Evolutionary conservation across 2,797 vertebrate species (phyloP).

Genomic region (Poecilia gillii): DNA sequence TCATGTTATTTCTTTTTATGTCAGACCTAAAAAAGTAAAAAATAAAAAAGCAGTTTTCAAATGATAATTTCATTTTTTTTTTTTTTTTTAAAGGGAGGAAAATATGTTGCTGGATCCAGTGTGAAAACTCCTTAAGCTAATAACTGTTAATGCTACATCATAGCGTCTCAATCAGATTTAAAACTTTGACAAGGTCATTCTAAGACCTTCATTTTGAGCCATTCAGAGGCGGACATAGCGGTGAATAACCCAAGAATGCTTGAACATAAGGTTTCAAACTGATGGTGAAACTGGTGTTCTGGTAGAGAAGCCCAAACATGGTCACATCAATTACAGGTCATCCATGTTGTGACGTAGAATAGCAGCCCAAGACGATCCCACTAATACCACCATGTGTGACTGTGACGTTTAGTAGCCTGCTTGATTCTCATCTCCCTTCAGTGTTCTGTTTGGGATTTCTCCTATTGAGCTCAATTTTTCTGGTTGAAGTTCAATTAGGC

Average conservation of each 20-base stretch:
- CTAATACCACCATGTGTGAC: not conserved
- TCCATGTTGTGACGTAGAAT: not conserved
- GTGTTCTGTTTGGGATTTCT: too few relatives aligned
- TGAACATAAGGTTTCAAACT: not conserved
- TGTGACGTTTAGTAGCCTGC: not conserved
- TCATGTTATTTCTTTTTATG: not conserved
- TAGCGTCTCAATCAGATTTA: not conserved
- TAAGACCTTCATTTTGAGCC: not conserved
- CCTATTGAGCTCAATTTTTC: too few relatives aligned
- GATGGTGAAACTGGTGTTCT: not conserved
- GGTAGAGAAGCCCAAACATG: not conserved
- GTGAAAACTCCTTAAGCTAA: not conserved
- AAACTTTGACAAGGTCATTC: not conserved
- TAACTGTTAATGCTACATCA: not conserved
- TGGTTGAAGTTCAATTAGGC: too few relatives aligned
- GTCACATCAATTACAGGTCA: not conserved
- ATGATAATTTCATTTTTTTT: not conserved
- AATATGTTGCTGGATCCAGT: too few relatives aligned
- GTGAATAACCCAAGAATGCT: not conserved
- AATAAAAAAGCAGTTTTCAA: too few relatives aligned
- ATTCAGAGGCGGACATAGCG: not conserved
- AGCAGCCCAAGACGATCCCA: not conserved
- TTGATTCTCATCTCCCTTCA: too few relatives aligned
- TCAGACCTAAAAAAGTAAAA: not conserved
- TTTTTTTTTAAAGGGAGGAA: not conserved